A percentile compares a stretch with the other conserved stretches of the same genome.
Conservation (phyloP, 1,140 invertebrate species). For the Dendrolimus kikuchii region DNA sequence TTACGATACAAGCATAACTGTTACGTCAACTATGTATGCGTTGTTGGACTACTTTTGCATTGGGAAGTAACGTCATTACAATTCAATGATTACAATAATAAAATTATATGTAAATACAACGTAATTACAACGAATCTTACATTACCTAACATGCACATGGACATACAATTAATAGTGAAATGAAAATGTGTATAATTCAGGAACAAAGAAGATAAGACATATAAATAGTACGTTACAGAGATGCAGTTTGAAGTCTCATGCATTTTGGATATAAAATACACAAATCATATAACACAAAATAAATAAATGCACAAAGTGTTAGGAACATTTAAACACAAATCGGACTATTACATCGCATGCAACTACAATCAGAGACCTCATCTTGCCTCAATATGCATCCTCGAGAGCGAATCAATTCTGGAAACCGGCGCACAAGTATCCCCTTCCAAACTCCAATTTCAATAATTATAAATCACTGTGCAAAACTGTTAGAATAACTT, state of each 20-base stretch:
- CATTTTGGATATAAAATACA: background rate
- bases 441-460: conserved; percentile 30
- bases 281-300: background rate
- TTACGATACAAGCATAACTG: conserved; percentile 32
- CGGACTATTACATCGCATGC: conserved; percentile 27
- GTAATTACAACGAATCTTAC: background rate
- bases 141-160: background rate
- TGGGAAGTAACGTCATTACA: too few species aligned
- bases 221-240: conserved; percentile 1
- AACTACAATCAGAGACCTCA: conserved; percentile 44
- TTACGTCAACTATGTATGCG: conserved; percentile 18
- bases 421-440: conserved; percentile 32
- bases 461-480: conserved; percentile 38
- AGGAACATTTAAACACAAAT: conserved; percentile 10
- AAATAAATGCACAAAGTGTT: conserved; percentile 9
- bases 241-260: background rate
- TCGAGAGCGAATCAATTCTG: conserved; percentile 35
- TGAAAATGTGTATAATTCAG: conserved; percentile 2
- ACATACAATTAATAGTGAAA: conserved; percentile 1
- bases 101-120: conserved; percentile 11
- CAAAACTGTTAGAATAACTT: conserved; percentile 53
- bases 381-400: conserved; percentile 71
- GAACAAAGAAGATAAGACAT: background rate
- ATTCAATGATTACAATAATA: conserved; percentile 4
- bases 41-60: too few species aligned